Evolutionary conservation across 2,113 vertebrate species (phyloP), one percentile per base, ranked within the genome.

Genomic region (Phasianus colchicus): DNA sequence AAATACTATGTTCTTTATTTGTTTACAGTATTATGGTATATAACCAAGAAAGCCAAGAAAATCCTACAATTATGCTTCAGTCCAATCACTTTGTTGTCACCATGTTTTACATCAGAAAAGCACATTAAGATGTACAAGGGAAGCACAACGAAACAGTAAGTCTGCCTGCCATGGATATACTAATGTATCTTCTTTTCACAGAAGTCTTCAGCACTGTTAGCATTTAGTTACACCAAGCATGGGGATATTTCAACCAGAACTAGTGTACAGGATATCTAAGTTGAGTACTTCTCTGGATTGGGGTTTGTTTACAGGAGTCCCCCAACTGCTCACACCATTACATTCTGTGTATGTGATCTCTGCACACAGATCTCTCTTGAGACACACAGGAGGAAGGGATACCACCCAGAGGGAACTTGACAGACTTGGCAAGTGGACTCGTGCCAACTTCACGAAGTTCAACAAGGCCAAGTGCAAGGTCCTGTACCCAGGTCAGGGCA

Each of bases 341-440:
- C n/a, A 11, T 63, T 60, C 48, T 42, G 9, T 0, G 0, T 11
- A 12, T 3, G 12, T 3, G 13, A 29, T 6, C 15, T 20, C 6
- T 9, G 27, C 15, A 27, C 3, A 2, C 10, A 42, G 9, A 42
- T 29, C 36, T 52, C 34, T 52, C 20, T 71, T 52, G 57, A 60
- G n/a, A 60, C n/a, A 34, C 12, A 8, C 8, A 13, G n/a, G 19
- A 34, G 32, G n/a, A 60, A 60, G 12, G 57, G n/a, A 34, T 60
- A 21, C n/a, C n/a, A 60, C n/a, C 20, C 19, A 60, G n/a, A 21
- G 20, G 20, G 57, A 60, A 19, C n/a, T 34, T 9, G 19, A 30
- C 27, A 30, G 27, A 15, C 52, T 50, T 13, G 24, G 25, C 7
- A 50, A 13, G 24, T 50, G 9, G 52, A 8, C 27, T 29, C 14